Base-by-base conservation (phyloP, 2,888 invertebrate genomes). In the Amiota communis region DNA sequence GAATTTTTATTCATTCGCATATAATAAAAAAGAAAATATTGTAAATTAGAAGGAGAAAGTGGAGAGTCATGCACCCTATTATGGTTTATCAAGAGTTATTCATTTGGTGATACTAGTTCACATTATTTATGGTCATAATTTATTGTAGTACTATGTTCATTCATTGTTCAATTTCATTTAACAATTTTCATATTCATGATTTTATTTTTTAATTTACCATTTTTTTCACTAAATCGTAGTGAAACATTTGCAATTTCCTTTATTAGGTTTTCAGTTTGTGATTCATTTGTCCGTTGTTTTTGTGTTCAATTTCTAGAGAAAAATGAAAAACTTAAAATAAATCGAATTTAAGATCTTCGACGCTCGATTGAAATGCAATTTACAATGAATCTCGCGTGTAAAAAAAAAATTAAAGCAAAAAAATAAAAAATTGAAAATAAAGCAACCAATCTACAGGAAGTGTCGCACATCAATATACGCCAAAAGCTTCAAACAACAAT, bases 321-420 rank as follows among this genome's bases (percentile, higher is more conserved):
- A 36, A 23, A 23, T 23, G 23, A 23, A 23, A 23, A 23, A 23
- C 23, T 23, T 23, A 23, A 23, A 6, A 36, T 68, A 78, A 83
- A 83, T 83, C 84, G 82, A 85, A 83, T 85, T 72, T 72, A 61
- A 67, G 81, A 74, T 47, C 67, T 59, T 59, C 74, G 11, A 76
- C 63, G 72, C 72, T 81, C 79, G 80, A 87, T 83, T 80, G 80
- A 81, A 80, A 80, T 77, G 80, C 87, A 85, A 87, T 86, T 86
- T 86, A 86, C 82, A 83, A 81, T 80, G 81, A 81, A 83, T 78
- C 81, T 81, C 74, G 73, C 73, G 73, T 72, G 72, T 78, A 69
- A 71, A 69, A 71, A 71, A 76, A 72, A 63, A 72, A 59, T 71
- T 70, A 68, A 71, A 47, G 49, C 48, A 72, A 68, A 74, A 73